phyloP scores from a whole-genome alignment of 37 sponge, comb jelly and placozoan genomes.

The Chondrosia reniformis region DNA sequence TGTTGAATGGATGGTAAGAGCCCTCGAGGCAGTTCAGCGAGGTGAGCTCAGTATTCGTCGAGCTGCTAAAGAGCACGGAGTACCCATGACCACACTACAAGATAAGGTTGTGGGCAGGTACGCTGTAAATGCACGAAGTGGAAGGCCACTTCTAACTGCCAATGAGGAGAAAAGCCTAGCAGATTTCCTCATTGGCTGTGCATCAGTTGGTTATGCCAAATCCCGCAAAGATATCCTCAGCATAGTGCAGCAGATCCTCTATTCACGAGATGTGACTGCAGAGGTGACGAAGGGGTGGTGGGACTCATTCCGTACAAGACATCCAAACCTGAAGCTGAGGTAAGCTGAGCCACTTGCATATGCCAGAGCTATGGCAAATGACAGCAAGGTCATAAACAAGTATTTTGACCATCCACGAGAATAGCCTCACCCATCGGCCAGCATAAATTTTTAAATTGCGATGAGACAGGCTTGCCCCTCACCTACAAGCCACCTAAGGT shows the following conservation, averaged over 20 bases:
- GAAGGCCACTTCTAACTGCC: conserved; percentile 14
- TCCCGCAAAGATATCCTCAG: conserved; percentile 13
- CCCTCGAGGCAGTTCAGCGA: conserved; percentile 11
- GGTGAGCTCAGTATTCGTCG: background rate
- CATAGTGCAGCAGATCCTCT: conserved; percentile 18
- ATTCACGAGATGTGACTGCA: background rate
- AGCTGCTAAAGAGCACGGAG: conserved; percentile 10
- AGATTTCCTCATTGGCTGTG: conserved; percentile 18
- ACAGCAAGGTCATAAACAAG: background rate
- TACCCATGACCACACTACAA: conserved; percentile 11
- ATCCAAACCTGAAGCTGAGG: conserved; percentile 8
- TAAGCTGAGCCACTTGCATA: conserved; percentile 3
- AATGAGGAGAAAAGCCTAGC: conserved; percentile 12
- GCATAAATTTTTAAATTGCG: conserved; percentile 19
- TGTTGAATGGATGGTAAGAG: conserved; percentile 7
- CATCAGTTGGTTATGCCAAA: conserved; percentile 9
- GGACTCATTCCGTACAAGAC: conserved; percentile 1
- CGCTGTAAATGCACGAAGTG: background rate
- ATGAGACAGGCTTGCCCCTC: conserved; percentile 27
- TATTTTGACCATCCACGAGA: conserved; percentile 26
- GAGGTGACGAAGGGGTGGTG: conserved; percentile 16
- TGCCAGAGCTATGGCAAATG: conserved; percentile 3
- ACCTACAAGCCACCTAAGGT: conserved; percentile 1
- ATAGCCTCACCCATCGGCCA: conserved; percentile 22
- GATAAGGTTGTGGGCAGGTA: conserved; percentile 4